Base-by-base conservation (phyloP, 2,113 vertebrate genomes). In the Gulo gulo region DNA sequence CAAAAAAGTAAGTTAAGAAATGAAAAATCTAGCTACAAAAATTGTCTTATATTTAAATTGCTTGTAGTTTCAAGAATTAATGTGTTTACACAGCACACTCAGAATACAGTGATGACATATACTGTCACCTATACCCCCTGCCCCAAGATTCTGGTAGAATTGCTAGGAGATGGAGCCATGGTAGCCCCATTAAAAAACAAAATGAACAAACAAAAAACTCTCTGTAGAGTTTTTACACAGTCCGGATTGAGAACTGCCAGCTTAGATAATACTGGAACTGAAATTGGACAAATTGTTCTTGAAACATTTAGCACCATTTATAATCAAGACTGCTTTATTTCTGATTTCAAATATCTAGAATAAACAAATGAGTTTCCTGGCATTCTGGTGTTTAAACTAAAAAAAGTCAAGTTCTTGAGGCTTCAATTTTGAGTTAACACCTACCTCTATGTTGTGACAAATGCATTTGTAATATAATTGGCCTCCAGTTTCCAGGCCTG, bases 1-100 rank as follows among this genome's bases (percentile, higher is more conserved):
- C 39, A 29, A 63, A 76, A 97, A 88, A 91, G n/a, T 15, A 95
- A 91, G 10, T 65, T 88, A 80, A 90, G 50, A 94, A 93, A 67
- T 78, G n/a, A 71, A 84, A 90, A 92, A 47, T 2, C 15, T 78
- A 80, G 3, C 13, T 34, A 45, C 9, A 93, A 36, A 86, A 86
- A 36, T 26, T 61, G 15, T 76, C 6, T 79, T 65, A 78, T 52
- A 65, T n/a, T 82, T 86, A 86, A 59, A 21, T 88, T 79, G 1
- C 21, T 94, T 79, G 42, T 26, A 63, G 36, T 92, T 86, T 61
- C 39, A 83, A 97, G 91, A 82, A 61, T 80, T 85, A 76, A 34
- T 88, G 21, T 74, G 15, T 81, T 95, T 93, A 42, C 3, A 26
- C 6, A 71, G 39, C 24, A 88, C 24, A 85, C 12, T 85, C 14